Base-by-base conservation (phyloP, 2,113 vertebrate species). In the Notarius quadriscutis region DNA sequence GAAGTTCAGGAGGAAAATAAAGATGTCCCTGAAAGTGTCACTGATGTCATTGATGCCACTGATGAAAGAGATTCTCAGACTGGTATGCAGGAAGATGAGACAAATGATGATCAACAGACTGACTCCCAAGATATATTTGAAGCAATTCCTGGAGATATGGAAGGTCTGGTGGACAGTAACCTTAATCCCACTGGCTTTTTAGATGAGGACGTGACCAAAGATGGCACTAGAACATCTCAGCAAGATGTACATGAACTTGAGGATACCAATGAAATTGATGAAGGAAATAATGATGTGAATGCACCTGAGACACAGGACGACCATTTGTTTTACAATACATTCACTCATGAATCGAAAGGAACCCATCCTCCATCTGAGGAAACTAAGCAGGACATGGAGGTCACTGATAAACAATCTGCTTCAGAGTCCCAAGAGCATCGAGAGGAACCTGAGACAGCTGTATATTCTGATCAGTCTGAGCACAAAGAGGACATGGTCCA, bases 11-110 rank as follows among this genome's bases (percentile, higher is more conserved):
- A 78, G 3, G n/a, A 51, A 7, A 53, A 55, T 86, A 62, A 75
- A 8, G 34, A 84, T 48, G 41, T 41, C 41, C 7, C 15, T 67
- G 84, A 88, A 60, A 34, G 50, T 83, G 67, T 81, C 34, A 81
- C 57, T 25, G 79, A 81, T 89, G 88, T 83, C 83, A 71, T 87
- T 80, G 89, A 88, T 81, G 84, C 91, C 62, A 87, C 34, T 48
- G 89, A 55, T 81, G 87, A 89, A 84, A 77, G 50, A 86, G 81
- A n/a, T 25, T 77, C 55, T 25, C 58, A 90, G 82, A 55, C 48
- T 82, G 84, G 84, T 30, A 50, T 87, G 25, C 74, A 89, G 18
- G 83, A 89, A 79, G 85, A 90, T 53, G n/a, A 83, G 57, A 71
- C 87, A 90, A 81, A 12, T 0, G 83, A 83, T 90, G 51, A 22